Evolutionary conservation across 1,140 invertebrate species (phyloP).

Genomic region (Marisa cornuarietis): DNA sequence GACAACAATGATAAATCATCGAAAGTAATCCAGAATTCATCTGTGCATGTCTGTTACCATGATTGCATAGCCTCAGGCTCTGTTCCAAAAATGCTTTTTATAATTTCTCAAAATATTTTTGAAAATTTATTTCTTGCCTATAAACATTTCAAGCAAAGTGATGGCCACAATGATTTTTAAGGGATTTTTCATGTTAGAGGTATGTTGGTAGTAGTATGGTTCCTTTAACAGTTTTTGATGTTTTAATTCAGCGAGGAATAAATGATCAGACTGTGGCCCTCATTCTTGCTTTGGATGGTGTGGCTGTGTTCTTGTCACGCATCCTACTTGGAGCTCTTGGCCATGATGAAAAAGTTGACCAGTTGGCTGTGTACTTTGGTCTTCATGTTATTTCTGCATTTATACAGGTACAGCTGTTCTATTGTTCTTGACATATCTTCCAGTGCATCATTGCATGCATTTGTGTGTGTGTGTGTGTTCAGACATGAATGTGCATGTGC

Average conservation of each 20-base stretch:
- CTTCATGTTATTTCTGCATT: conserved; percentile 11
- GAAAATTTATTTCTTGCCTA: too few species aligned
- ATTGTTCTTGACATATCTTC: background rate
- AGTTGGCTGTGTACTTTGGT: conserved; percentile 18
- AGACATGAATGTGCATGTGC: background rate
- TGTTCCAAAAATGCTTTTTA: too few species aligned
- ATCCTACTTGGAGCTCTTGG: conserved; percentile 20
- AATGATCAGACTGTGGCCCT: conserved; percentile 13
- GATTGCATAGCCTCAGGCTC: too few species aligned
- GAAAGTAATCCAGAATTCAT: background rate
- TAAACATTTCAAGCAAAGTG: too few species aligned
- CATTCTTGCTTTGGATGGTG: conserved; percentile 11
- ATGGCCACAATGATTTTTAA: too few species aligned
- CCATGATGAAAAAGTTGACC: conserved; percentile 16
- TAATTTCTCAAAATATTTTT: too few species aligned
- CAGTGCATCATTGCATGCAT: background rate
- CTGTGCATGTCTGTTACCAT: background rate
- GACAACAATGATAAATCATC: background rate
- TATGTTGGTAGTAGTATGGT: too few species aligned
- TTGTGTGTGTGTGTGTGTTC: background rate
- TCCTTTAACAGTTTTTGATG: background rate
- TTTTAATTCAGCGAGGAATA: conserved; percentile 7
- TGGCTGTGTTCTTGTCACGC: conserved; percentile 12
- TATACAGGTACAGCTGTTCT: background rate
- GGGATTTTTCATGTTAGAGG: too few species aligned